Conservation (phyloP, 2,113 vertebrate genomes). For the Taxidea taxus region DNA sequence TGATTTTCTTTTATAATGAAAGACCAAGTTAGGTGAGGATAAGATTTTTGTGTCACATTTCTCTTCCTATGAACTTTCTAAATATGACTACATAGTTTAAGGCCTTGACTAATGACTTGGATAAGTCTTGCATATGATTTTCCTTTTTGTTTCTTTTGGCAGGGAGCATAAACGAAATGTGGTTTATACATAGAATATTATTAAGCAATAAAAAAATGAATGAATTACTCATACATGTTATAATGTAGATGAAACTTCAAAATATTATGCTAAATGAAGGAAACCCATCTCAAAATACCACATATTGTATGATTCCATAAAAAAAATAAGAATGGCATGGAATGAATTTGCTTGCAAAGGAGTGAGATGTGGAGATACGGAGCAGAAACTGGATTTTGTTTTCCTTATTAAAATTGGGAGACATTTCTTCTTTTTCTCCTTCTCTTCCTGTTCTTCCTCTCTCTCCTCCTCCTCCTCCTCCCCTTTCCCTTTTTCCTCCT, state of each 20-base stretch:
- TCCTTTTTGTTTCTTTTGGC: neutral
- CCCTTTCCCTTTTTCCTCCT: accelerated
- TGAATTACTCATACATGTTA: neutral
- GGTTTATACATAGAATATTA: neutral
- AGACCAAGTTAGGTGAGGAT: neutral
- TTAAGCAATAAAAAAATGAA: neutral
- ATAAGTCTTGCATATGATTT: neutral
- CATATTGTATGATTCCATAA: neutral
- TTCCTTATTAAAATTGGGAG: neutral
- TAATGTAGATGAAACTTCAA: neutral
- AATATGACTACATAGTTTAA: neutral
- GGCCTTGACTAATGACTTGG: neutral
- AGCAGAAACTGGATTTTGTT: neutral
- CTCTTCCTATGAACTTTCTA: neutral
- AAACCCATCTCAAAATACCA: neutral
- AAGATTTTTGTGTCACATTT: neutral
- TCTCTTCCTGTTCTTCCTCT: neutral
- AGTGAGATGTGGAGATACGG: neutral
- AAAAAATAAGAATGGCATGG: neutral
- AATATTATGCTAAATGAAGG: neutral
- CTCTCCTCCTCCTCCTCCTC: neutral
- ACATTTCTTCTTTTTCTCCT: neutral
- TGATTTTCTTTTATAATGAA: neutral
- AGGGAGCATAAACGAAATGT: neutral
- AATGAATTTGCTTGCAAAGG: neutral